A percentile compares a stretch with the other conserved stretches of the same genome.
Conservation (phyloP, 2,797 vertebrate species). For the Coracias cyanogaster region DNA sequence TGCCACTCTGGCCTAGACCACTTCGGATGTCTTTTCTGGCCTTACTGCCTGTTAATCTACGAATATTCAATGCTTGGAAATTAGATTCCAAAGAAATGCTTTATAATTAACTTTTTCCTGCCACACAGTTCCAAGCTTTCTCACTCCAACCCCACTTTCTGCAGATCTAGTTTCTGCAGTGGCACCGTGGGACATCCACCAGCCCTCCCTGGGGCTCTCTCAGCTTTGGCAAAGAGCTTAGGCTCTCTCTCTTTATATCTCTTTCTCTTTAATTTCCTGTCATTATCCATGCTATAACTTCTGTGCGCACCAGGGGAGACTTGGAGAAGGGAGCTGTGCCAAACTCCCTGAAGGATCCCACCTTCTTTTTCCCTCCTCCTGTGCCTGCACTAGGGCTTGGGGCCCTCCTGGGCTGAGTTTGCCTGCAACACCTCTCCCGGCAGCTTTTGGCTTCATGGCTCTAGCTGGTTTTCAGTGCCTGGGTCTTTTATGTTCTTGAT, state of each 20-base stretch:
- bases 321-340: background rate
- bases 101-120: background rate
- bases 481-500: background rate
- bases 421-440: background rate
- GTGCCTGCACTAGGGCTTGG: fast-evolving
- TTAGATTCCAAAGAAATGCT: background rate
- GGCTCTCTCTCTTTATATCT: background rate
- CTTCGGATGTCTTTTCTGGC: background rate
- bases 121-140: background rate
- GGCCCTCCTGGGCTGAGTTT: background rate
- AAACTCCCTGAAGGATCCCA: background rate
- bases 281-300: background rate
- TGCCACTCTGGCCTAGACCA: background rate
- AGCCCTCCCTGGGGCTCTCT: background rate
- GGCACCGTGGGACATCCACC: background rate
- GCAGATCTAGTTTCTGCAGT: fast-evolving
- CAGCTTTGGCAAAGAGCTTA: background rate
- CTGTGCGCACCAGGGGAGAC: background rate
- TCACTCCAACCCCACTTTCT: background rate
- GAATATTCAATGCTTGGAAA: background rate
- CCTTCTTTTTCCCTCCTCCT: background rate
- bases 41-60: background rate
- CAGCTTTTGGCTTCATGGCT: background rate
- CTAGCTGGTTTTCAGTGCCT: background rate
- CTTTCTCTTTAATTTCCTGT: conserved; percentile 28